phyloP scores from a whole-genome alignment of 2,888 invertebrate species.

The Dastarcus helophoroides region DNA sequence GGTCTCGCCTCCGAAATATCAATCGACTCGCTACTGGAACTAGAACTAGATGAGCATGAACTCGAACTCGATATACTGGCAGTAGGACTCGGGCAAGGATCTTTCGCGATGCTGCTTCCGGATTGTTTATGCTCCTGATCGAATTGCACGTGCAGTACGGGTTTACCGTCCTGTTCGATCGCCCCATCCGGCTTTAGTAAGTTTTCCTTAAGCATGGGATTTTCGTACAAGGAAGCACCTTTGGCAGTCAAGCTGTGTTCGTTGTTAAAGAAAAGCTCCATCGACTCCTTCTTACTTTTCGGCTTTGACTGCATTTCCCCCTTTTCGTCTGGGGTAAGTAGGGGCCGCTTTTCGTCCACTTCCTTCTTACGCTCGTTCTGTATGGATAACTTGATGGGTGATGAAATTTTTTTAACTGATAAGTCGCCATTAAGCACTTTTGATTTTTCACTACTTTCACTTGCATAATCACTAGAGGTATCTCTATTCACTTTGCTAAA shows the following conservation, averaged over 20 bases:
- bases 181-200: constrained; percentile 3
- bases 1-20: constrained; percentile 56
- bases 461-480: background rate
- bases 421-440: constrained; percentile 2
- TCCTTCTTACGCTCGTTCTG: too few species aligned
- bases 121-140: constrained; percentile 36
- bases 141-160: constrained; percentile 48
- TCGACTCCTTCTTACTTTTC: too few species aligned
- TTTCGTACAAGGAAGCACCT: too few species aligned
- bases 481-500: constrained; percentile 17
- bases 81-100: constrained; percentile 18
- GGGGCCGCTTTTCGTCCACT: too few species aligned
- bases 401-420: too few species aligned
- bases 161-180: constrained; percentile 25
- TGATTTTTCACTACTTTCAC: background rate
- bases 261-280: too few species aligned
- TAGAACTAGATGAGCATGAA: constrained; percentile 33
- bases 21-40: constrained; percentile 51
- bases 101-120: constrained; percentile 15
- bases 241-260: too few species aligned
- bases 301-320: too few species aligned
- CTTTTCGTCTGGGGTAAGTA: too few species aligned
- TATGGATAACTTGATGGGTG: too few species aligned
- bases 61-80: constrained; percentile 33
- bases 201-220: constrained; percentile 10